Percentiles rank a stretch among this genome's conserved stretches.
phyloP scores from a whole-genome alignment of 2,888 invertebrate species.

The Dynastes maya region DNA sequence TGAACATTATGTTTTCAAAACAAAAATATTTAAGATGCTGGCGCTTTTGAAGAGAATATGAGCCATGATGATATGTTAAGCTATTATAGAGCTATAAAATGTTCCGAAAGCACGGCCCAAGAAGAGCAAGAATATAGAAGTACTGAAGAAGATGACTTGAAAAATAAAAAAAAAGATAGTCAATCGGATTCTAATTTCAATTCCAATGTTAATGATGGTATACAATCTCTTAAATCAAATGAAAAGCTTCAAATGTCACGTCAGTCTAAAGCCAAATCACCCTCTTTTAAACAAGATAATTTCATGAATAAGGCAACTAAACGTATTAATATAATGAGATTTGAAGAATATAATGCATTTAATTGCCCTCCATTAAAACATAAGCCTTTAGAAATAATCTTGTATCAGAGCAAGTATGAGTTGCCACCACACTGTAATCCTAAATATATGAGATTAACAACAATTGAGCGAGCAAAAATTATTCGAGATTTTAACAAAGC shows the following conservation, averaged over 20 bases:
- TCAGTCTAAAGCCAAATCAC: constrained; percentile 3
- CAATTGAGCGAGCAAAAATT: constrained; percentile 47
- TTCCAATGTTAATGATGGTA: neutral
- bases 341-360: constrained; percentile 49
- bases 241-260: constrained; percentile 3
- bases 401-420: constrained; percentile 47
- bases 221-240: constrained; percentile 12
- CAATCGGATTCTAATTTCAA: neutral
- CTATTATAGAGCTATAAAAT: constrained; percentile 54
- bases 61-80: constrained; percentile 52
- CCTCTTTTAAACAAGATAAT: neutral
- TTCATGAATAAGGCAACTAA: neutral
- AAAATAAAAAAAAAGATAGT: neutral
- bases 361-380: constrained; percentile 50
- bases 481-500: constrained; percentile 51
- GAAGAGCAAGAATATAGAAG: constrained; percentile 54
- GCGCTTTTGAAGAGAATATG: constrained; percentile 55
- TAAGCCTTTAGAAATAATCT: constrained; percentile 48
- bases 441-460: constrained; percentile 47
- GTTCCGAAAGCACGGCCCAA: constrained; percentile 54
- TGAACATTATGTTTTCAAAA: neutral
- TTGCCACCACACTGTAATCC: constrained; percentile 53
- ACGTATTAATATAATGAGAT: neutral
- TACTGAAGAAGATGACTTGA: constrained; percentile 31
- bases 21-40: constrained; percentile 52